Percentiles rank a stretch among this genome's conserved stretches.
These are phyloP conservation scores for Drosophila aldrichi DNA, from an alignment of 2,888 invertebrate species.

Conservation along the genomic window DNA sequence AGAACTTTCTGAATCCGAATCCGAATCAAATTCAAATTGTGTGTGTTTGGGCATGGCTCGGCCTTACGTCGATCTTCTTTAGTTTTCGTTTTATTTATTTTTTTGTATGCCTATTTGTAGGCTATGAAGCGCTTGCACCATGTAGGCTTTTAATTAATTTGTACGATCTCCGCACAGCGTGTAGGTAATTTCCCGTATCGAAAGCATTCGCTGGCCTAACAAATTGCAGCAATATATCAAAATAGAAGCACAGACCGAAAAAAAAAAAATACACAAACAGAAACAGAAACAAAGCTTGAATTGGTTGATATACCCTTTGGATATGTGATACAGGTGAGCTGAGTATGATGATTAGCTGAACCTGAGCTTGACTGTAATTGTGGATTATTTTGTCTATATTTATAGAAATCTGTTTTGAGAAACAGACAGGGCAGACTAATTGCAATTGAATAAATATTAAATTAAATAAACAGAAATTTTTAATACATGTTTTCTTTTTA, in stretches of 20 bases:
- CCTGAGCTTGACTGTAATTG: not conserved
- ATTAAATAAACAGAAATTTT: not conserved
- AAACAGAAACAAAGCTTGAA: slow-evolving; percentile 18
- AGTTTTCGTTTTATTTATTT: slow-evolving; percentile 6
- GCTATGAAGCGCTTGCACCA: slow-evolving; percentile 33
- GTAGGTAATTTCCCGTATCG: slow-evolving; percentile 77
- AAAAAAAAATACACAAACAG: no score
- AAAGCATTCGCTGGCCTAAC: slow-evolving; percentile 61
- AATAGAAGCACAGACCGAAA: slow-evolving; percentile 33
- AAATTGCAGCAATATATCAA: slow-evolving; percentile 76
- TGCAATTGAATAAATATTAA: not conserved
- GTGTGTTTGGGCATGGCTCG: slow-evolving; percentile 53
- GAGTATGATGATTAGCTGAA: not conserved
- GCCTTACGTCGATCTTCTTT: slow-evolving; percentile 62
- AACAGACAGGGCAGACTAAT: no score
- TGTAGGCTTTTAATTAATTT: slow-evolving; percentile 74
- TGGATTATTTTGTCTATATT: not conserved
- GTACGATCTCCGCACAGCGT: slow-evolving; percentile 74
- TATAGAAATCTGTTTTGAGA: no score
- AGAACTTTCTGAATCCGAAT: slow-evolving; percentile 44
- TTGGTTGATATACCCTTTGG: slow-evolving; percentile 18
- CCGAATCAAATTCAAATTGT: slow-evolving; percentile 63
- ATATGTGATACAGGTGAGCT: not conserved
- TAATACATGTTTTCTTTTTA: no score
- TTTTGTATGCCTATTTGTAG: slow-evolving; percentile 26